A percentile compares a stretch with the other conserved stretches of the same genome.
Evolutionary conservation across 2,113 vertebrate species (phyloP).

Genomic region (Macrotis lagotis): DNA sequence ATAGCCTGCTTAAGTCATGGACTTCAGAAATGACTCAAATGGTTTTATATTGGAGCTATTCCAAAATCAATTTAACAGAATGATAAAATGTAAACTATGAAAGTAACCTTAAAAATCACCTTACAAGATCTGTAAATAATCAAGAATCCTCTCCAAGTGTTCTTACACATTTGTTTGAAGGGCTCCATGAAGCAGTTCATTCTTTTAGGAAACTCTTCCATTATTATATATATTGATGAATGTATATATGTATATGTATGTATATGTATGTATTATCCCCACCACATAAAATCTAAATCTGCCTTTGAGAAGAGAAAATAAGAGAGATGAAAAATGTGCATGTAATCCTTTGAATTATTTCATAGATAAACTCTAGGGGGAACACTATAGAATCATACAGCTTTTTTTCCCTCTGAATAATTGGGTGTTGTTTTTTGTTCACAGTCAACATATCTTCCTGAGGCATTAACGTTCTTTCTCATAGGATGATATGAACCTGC

Average conservation of each 20-base stretch:
- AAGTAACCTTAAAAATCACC: neutral
- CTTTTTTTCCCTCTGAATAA: neutral
- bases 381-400: neutral
- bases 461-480: neutral
- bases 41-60: neutral
- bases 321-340: neutral
- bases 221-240: too few relatives aligned
- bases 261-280: neutral
- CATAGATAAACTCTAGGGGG: neutral
- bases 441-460: neutral
- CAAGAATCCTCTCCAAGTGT: neutral
- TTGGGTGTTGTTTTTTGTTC: neutral
- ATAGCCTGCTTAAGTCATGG: neutral
- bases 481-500: neutral
- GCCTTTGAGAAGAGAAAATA: neutral
- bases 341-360: neutral
- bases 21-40: neutral
- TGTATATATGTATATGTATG: neutral
- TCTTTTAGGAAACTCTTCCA: neutral
- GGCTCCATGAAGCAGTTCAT: neutral
- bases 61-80: conserved; percentile 27
- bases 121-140: neutral
- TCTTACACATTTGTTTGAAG: neutral
- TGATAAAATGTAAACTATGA: neutral
- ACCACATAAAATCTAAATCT: neutral